Evolutionary conservation across 2,797 vertebrate genomes (phyloP).

Genomic region (Aplochiton taeniatus): DNA sequence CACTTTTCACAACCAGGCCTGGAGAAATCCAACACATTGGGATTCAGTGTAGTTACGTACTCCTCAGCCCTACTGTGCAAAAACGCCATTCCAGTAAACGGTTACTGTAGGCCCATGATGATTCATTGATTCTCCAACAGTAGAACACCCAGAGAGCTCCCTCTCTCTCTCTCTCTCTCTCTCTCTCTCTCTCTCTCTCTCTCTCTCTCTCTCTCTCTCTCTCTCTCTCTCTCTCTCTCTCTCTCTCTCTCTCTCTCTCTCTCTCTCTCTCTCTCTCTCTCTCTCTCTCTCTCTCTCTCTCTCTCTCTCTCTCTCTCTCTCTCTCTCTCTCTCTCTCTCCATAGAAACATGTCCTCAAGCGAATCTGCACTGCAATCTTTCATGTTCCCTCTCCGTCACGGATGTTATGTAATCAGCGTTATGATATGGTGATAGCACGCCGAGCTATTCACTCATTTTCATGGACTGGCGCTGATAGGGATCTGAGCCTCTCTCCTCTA

Average conservation of each 20-base stretch:
- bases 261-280: constrained; percentile 42
- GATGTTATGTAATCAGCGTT: constrained; percentile 72
- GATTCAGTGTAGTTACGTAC: too few relatives aligned
- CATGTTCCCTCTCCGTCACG: constrained; percentile 74
- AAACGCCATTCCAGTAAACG: too few relatives aligned
- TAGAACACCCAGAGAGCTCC: constrained; percentile 69
- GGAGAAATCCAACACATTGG: too few relatives aligned
- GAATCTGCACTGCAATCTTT: constrained; percentile 73
- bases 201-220: constrained; percentile 42
- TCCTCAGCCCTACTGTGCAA: too few relatives aligned
- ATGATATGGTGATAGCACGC: constrained; percentile 74
- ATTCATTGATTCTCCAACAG: constrained; percentile 47
- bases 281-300: constrained; percentile 42
- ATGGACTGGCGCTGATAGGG: constrained; percentile 65
- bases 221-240: constrained; percentile 42
- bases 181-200: constrained; percentile 42
- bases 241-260: constrained; percentile 42
- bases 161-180: constrained; percentile 39
- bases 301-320: constrained; percentile 16
- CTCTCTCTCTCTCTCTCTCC: constrained; percentile 42
- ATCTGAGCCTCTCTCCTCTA: constrained; percentile 73
- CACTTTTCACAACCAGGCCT: too few relatives aligned
- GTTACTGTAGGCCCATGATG: constrained; percentile 34
- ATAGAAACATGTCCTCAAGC: constrained; percentile 74
- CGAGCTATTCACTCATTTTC: constrained; percentile 74